These are phyloP conservation scores for Charaxes varanes DNA, from an alignment of 1,140 invertebrate genomes.

Conservation along the genomic window DNA sequence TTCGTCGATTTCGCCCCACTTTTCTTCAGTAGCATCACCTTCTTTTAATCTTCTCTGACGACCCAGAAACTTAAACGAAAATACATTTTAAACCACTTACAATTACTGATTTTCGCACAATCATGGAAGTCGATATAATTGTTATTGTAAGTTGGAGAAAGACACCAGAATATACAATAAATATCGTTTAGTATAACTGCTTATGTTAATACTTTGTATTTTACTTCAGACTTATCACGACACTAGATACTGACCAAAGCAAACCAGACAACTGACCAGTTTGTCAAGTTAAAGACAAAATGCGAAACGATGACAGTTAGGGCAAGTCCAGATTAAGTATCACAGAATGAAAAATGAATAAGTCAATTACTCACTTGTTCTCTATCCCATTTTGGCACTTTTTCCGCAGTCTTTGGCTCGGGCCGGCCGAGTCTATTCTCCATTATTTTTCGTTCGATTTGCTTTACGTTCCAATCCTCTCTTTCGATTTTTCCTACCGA, in stretches of 20 bases:
- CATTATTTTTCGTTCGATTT: constrained; percentile 92
- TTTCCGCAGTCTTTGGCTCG: constrained; percentile 80
- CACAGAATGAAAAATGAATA: background rate
- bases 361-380: constrained; percentile 78
- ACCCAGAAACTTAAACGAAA: constrained; percentile 80
- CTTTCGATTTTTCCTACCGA: constrained; percentile 93
- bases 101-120: background rate
- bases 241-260: too few species aligned
- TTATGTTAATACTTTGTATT: too few species aligned
- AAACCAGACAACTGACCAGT: too few species aligned
- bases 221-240: too few species aligned
- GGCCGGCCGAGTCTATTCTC: constrained; percentile 85
- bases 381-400: constrained; percentile 92
- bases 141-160: too few species aligned
- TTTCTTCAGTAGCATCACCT: constrained; percentile 70
- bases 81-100: background rate
- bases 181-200: too few species aligned
- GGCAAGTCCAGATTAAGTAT: background rate
- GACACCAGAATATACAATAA: too few species aligned
- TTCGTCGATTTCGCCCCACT: constrained; percentile 84
- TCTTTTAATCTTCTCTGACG: constrained; percentile 76
- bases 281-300: too few species aligned
- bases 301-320: background rate
- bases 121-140: too few species aligned
- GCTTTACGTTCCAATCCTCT: constrained; percentile 93